Conservation (phyloP, 1,140 invertebrate genomes). For the Drosophila punjabiensis region DNA sequence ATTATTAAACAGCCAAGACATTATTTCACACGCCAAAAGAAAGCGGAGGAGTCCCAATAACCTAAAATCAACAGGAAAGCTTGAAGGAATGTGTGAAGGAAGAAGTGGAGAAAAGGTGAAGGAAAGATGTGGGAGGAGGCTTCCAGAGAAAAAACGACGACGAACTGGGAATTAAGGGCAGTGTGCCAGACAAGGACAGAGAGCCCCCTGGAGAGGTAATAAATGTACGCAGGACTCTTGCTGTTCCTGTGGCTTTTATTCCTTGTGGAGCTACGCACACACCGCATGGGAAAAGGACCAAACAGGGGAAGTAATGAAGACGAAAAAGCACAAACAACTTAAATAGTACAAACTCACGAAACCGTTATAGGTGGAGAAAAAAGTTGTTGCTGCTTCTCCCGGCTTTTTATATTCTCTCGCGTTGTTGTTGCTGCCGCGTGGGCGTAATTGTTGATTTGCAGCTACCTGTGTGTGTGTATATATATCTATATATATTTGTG, state of each 20-base stretch:
- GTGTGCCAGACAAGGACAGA: conserved; percentile 11
- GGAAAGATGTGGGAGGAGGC: conserved; percentile 1
- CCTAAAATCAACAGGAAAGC: conserved; percentile 33
- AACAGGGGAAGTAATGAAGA: conserved; percentile 28
- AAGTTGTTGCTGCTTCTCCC: conserved; percentile 45
- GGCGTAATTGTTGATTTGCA: conserved; percentile 49
- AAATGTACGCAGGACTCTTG: conserved; percentile 39
- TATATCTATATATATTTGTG: background rate
- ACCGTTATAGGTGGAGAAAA: conserved; percentile 40
- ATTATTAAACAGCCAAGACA: conserved; percentile 23
- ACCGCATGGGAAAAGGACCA: conserved; percentile 19
- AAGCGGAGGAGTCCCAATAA: conserved; percentile 18
- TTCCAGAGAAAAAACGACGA: conserved; percentile 20
- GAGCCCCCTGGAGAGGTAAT: conserved; percentile 27
- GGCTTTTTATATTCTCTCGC: conserved; percentile 19
- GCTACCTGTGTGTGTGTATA: background rate
- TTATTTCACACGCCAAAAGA: conserved; percentile 1
- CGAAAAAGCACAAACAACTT: conserved; percentile 30
- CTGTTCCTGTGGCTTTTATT: conserved; percentile 38
- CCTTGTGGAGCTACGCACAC: conserved; percentile 21
- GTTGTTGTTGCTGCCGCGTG: conserved; percentile 25
- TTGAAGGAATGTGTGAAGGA: background rate
- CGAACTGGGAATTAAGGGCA: conserved; percentile 10
- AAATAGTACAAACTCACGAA: conserved; percentile 53
- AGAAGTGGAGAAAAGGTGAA: background rate